Evolutionary conservation across 2,888 invertebrate species (phyloP).

Genomic region (Melanargia galathea): DNA sequence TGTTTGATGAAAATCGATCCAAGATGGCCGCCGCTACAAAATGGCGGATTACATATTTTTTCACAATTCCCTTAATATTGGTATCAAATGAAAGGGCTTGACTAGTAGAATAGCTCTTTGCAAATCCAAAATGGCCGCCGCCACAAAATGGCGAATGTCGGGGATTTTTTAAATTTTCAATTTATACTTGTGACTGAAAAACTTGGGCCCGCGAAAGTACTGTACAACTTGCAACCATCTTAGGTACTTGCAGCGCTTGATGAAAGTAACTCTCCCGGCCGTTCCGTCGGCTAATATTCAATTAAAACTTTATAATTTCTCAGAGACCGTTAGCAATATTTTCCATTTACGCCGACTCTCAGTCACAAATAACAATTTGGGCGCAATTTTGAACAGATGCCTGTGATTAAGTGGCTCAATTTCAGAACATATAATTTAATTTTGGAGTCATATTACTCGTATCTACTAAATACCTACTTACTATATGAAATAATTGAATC

Average conservation of each 20-base stretch:
- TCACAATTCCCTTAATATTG: too few species aligned
- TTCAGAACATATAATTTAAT: slow-evolving; percentile 20
- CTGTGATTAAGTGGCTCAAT: slow-evolving; percentile 31
- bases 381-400: slow-evolving; percentile 34
- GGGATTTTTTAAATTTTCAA: too few species aligned
- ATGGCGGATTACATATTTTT: too few species aligned
- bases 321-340: slow-evolving; percentile 60
- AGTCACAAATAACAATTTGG: slow-evolving; percentile 38
- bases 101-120: too few species aligned
- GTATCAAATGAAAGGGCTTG: too few species aligned
- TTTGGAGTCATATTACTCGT: too few species aligned
- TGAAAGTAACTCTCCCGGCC: slow-evolving; percentile 56
- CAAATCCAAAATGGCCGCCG: too few species aligned
- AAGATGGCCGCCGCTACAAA: too few species aligned
- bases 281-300: slow-evolving; percentile 74
- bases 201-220: slow-evolving; percentile 15
- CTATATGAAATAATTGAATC: too few species aligned
- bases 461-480: neutral
- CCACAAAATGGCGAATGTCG: too few species aligned
- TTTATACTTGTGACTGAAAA: slow-evolving; percentile 25
- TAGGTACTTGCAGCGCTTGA: slow-evolving; percentile 21
- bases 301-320: slow-evolving; percentile 76
- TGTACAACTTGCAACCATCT: slow-evolving; percentile 13
- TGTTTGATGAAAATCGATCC: too few species aligned
- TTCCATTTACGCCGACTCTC: slow-evolving; percentile 56